These are phyloP conservation scores for Conchocele bisecta DNA, from an alignment of 2,888 invertebrate genomes.

Conservation along the genomic window DNA sequence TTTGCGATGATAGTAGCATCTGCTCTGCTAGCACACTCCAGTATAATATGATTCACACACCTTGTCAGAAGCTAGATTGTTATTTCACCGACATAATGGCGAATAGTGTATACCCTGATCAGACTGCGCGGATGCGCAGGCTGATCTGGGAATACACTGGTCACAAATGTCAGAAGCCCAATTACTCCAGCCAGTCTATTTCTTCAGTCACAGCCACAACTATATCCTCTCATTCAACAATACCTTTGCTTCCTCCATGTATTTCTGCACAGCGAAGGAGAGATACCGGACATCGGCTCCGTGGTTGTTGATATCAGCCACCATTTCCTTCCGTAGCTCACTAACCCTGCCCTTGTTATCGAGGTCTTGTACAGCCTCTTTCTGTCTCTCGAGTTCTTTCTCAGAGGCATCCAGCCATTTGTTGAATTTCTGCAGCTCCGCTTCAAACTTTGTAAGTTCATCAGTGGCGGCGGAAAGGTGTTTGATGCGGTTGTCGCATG, in stretches of 20 bases:
- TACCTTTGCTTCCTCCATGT: slow-evolving; percentile 97
- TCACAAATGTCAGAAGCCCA: too few species aligned
- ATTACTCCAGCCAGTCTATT: too few species aligned
- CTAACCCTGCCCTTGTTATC: slow-evolving; percentile 69
- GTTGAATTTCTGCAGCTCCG: slow-evolving; percentile 75
- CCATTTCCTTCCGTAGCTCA: slow-evolving; percentile 75
- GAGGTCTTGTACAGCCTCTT: slow-evolving; percentile 67
- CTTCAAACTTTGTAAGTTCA: slow-evolving; percentile 77
- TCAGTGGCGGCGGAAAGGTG: slow-evolving; percentile 73
- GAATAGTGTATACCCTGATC: too few species aligned
- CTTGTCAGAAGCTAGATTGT: too few species aligned
- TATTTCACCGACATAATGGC: too few species aligned
- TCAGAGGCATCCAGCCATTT: slow-evolving; percentile 74
- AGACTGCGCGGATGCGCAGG: too few species aligned
- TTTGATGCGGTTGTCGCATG: slow-evolving; percentile 72
- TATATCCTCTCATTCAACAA: too few species aligned
- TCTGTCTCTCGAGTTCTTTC: slow-evolving; percentile 65
- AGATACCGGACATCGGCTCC: slow-evolving; percentile 97
- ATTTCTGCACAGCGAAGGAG: slow-evolving; percentile 97
- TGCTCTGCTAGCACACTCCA: too few species aligned
- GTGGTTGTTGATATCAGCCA: slow-evolving; percentile 91
- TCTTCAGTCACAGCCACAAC: too few species aligned
- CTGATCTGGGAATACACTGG: too few species aligned
- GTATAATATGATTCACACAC: too few species aligned
- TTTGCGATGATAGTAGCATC: too few species aligned